Evolutionary conservation across 2,113 vertebrate genomes (phyloP).

Genomic region (Nannobrachium achirus): DNA sequence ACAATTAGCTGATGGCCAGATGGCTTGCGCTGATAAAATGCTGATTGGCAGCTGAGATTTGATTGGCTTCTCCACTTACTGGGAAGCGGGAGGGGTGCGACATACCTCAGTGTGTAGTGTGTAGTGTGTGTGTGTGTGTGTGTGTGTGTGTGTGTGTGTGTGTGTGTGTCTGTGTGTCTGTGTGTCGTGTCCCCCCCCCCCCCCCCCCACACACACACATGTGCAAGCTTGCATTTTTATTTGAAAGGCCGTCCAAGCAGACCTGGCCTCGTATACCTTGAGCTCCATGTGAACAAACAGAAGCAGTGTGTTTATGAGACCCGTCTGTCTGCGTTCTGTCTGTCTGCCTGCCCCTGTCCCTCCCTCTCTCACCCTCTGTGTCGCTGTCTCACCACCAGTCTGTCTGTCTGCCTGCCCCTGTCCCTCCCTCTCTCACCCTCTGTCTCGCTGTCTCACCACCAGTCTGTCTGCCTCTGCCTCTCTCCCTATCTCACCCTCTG

Average conservation of each 20-base stretch:
- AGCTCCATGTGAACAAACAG: constrained; percentile 77
- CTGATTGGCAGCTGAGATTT: constrained; percentile 76
- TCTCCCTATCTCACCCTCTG: no score
- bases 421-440: no score
- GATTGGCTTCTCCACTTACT: constrained; percentile 73
- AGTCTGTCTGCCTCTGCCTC: no score
- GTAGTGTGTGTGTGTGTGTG: constrained; percentile 42
- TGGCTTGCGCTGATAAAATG: constrained; percentile 75
- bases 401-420: no score
- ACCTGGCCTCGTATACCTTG: constrained; percentile 43
- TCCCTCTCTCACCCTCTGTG: no score
- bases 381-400: no score
- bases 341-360: no score
- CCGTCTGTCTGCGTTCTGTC: constrained; percentile 57
- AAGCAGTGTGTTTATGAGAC: constrained; percentile 68
- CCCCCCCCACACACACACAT: no score
- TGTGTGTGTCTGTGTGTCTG: neutral
- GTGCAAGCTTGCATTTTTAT: constrained; percentile 51
- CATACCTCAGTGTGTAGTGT: constrained; percentile 62
- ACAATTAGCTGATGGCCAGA: constrained; percentile 77
- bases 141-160: neutral
- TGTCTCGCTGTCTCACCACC: no score
- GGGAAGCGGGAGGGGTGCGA: constrained; percentile 22
- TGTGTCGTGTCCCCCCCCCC: neutral
- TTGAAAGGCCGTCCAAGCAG: constrained; percentile 53